These are phyloP conservation scores for Sakesphorus luctuosus DNA, from an alignment of 2,113 vertebrate species.

Conservation along the genomic window DNA sequence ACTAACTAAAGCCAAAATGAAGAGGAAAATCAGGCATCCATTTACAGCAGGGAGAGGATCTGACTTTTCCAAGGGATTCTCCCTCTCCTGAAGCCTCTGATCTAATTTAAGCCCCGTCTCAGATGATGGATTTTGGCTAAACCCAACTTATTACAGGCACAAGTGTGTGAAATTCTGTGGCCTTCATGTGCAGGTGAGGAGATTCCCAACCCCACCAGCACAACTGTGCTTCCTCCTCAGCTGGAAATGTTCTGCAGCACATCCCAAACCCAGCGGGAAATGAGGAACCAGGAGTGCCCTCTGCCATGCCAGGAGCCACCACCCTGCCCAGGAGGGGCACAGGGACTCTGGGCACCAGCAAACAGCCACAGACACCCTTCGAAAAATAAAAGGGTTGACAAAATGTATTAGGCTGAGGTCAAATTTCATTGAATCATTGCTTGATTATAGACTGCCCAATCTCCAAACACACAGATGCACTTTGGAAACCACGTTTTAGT, in stretches of 20 bases:
- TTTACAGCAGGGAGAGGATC: neutral
- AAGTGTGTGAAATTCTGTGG: neutral
- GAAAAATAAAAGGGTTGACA: slow-evolving; percentile 37
- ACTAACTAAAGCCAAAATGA: neutral
- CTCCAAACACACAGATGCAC: neutral
- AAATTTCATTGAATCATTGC: slow-evolving; percentile 53
- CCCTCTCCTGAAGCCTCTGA: neutral
- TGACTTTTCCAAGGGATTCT: neutral
- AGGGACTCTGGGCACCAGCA: slow-evolving; percentile 6
- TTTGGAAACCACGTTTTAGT: neutral
- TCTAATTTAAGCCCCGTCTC: neutral
- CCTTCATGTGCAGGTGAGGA: neutral
- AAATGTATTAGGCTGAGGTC: slow-evolving; percentile 52
- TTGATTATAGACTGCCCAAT: neutral
- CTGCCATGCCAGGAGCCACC: neutral
- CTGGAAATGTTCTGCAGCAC: neutral
- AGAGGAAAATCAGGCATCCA: neutral
- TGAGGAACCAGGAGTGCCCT: neutral
- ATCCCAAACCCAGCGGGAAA: neutral
- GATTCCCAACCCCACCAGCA: neutral
- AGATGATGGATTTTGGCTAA: neutral
- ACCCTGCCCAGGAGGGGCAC: neutral
- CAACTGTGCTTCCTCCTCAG: neutral
- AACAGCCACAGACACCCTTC: slow-evolving; percentile 5
- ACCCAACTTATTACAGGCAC: neutral